A percentile compares a stretch with the other conserved stretches of the same genome.
These are phyloP conservation scores for Coccyzus lansbergi DNA, from an alignment of 2,797 vertebrate species.

Conservation along the genomic window DNA sequence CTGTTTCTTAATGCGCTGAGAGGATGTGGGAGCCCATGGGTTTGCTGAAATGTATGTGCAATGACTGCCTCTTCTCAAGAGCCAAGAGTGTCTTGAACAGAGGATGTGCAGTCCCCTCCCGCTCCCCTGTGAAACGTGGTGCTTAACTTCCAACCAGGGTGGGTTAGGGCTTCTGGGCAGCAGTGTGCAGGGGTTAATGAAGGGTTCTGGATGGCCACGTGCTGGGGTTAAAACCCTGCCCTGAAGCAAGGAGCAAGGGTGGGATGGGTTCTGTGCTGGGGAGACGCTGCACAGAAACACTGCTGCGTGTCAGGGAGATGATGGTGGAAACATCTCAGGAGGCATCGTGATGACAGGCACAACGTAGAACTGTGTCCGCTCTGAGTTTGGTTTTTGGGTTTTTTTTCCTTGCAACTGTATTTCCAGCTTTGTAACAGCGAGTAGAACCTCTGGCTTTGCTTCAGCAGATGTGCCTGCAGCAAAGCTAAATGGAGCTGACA, in stretches of 20 bases:
- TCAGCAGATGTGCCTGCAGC: not conserved
- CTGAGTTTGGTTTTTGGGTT: not conserved
- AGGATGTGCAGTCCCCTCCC: not conserved
- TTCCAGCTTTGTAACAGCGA: not conserved
- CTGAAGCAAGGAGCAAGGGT: not conserved
- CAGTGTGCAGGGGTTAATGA: too few species aligned
- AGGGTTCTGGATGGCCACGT: not conserved
- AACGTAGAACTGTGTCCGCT: not conserved
- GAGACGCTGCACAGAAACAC: fast-evolving
- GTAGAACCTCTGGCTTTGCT: not conserved
- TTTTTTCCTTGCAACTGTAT: not conserved
- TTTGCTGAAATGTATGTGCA: not conserved
- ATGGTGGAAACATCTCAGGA: not conserved
- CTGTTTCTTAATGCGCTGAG: not conserved
- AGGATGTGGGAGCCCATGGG: not conserved
- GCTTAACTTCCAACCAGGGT: not conserved
- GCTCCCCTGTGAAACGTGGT: fast-evolving
- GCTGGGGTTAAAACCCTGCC: fast-evolving
- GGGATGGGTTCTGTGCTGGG: not conserved
- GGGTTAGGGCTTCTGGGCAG: not conserved
- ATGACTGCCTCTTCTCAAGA: not conserved
- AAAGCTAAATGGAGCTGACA: not conserved
- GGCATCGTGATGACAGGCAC: not conserved
- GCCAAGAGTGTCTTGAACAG: not conserved
- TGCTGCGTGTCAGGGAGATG: not conserved